Base-by-base conservation (phyloP, 2,113 vertebrate genomes). In the Cranoglanis bouderius region DNA sequence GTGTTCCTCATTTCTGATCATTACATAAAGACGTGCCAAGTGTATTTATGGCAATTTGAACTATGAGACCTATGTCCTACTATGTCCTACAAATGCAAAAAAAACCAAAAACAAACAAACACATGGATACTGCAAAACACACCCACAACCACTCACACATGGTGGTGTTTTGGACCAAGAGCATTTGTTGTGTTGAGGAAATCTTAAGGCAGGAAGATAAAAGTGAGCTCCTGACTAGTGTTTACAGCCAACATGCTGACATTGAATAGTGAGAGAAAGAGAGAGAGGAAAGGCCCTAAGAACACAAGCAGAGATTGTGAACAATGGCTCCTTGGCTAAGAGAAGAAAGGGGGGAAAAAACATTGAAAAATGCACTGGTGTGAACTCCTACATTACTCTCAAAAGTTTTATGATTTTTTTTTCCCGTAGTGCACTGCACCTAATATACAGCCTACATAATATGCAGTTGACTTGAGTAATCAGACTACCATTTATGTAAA, bases 171-270 rank as follows among this genome's bases (percentile, higher is more conserved):
- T 88, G 81, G 80, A 91, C 89, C 87, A 75, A 80, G 88, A 43
- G 89, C 84, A 49, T 87, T 93, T 91, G 92, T 91, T 94, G 87
- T 92, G 92, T 88, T 85, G 72, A 88, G 86, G 75, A 63, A 67
- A 87, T 93, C 92, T 86, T 91, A 91, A 92, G 91, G 94, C 90
- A 94, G 95, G 95, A 95, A 95, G 93, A 95, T 94, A 95, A 94
- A 94, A 93, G 88, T 67, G 88, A 84, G 90, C 87, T 87, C 88
- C 83, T 89, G 72, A 57, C 70, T 75, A 77, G 88, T 95, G 94
- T 96, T 96, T 96, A 94, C 94, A 92, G 92, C 91, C 91, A 92
- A 93, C 93, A 93, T 89, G 90, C 90, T 91, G 91, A 92, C 89
- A 91, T 29, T 94, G 88, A 95, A 93, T 93, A 93, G 92, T 92